These are phyloP conservation scores for Lasius fuliginosus DNA, from an alignment of 2,888 invertebrate genomes.

Conservation along the genomic window DNA sequence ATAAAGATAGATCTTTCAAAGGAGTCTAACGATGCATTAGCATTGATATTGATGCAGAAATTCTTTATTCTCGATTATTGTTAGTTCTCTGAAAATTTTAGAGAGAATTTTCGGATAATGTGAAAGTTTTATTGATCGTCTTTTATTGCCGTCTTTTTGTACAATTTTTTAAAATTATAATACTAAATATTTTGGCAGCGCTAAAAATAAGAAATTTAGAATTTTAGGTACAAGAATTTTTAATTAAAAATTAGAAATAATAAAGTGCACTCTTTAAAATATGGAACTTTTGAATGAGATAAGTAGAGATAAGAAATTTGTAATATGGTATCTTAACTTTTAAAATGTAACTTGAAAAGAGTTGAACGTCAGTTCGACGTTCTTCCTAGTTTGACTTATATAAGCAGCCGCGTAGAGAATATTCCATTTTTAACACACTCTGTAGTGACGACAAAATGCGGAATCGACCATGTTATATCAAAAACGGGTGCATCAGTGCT, in stretches of 20 bases:
- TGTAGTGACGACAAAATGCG: neutral
- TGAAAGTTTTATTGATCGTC: neutral
- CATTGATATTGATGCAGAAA: conserved; percentile 11
- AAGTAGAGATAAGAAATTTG: neutral
- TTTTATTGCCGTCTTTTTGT: neutral
- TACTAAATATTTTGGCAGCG: neutral
- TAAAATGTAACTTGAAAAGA: neutral
- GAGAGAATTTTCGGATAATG: neutral
- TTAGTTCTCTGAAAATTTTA: neutral
- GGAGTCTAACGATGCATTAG: conserved; percentile 14
- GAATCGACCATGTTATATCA: conserved; percentile 4
- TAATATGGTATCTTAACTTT: neutral
- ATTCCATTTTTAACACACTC: neutral
- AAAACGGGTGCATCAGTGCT: neutral
- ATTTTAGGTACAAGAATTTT: neutral
- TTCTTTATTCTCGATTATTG: conserved; percentile 1
- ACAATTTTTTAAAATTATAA: neutral
- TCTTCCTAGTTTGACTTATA: neutral
- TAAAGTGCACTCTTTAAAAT: neutral
- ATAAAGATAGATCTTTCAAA: conserved; percentile 40
- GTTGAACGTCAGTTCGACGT: neutral
- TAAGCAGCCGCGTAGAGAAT: neutral
- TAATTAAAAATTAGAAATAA: neutral
- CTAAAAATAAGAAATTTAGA: neutral
- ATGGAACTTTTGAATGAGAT: neutral